Evolutionary conservation across 2,888 invertebrate species (phyloP).

Genomic region (Leucania comma): DNA sequence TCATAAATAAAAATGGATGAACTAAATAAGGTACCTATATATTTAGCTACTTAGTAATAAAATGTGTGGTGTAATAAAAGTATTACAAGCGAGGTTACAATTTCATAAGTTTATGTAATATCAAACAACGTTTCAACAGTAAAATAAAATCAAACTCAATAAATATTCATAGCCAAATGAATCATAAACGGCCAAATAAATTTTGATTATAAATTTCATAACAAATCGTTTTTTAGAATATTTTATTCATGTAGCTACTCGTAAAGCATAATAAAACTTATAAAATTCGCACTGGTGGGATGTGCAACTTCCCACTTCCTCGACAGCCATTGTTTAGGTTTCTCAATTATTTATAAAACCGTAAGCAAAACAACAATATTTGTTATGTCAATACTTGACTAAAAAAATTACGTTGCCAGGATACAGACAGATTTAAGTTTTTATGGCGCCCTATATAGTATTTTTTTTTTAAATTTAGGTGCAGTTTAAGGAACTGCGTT

Average conservation of each 20-base stretch:
- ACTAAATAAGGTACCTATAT: no score
- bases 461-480: neutral
- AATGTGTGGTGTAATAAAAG: neutral
- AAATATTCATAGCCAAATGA: neutral
- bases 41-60: no score
- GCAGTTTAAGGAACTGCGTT: no score
- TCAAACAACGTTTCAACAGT: neutral
- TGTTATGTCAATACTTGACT: conserved; percentile 28
- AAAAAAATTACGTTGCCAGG: conserved; percentile 33
- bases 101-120: neutral
- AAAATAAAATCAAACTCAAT: neutral
- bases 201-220: neutral
- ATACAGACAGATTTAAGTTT: conserved; percentile 16
- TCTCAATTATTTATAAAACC: conserved; percentile 4
- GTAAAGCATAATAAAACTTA: no score
- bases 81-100: neutral
- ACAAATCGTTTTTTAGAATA: neutral
- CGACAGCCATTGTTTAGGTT: conserved; percentile 8
- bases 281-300: no score
- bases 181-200: neutral
- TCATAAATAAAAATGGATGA: no score
- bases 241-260: no score
- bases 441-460: neutral
- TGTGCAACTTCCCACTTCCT: no score
- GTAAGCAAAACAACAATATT: neutral